Base-by-base conservation (phyloP, 1,140 invertebrate species). In the Drosophila baimaii region DNA sequence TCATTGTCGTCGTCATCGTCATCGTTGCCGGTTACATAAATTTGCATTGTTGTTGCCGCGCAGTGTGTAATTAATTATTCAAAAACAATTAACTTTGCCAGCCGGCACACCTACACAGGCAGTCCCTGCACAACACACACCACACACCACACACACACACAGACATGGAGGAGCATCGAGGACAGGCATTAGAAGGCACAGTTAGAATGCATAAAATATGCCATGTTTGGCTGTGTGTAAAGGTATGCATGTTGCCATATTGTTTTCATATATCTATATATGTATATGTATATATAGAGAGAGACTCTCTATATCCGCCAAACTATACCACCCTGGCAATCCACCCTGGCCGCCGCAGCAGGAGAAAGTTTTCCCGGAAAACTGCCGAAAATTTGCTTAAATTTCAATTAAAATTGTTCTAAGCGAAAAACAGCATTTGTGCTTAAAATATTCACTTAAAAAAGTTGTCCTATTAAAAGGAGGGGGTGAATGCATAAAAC, bases 71-170 rank as follows among this genome's bases (percentile, higher is more conserved):
- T 86, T 84, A 84, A 86, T 84, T 84, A 84, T 84, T 84, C 69
- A 84, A 81, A 81, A 84, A 84, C 82, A 84, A 84, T 84, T 86
- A 84, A 84, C 78, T 86, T 77, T 77, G 56, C 75, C 63, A 76
- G 64, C 55, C 47, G 63, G 39, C 62, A 74, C 58, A 55, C 57
- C 37, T 29, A 71, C 47, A 61, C 54, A 41, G 17, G 15, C 47
- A 51, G n/a, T n/a, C n/a, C 9, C 25, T 15, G 47, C 13, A 69
- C 31, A 43, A 19, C 13, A 57, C 9, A 70, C 25, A 66, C 51
- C 25, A 66, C 51, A 62, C 39, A 46, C 15, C 15, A 21, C 35
- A 43, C 21, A 63, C 17, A 58, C n/a, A n/a, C 31, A 6, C 35
- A 27, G 13, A 35, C 31, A 37, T 39, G 43, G 39, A 51, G 54